Evolutionary conservation across 2,888 invertebrate genomes (phyloP), one percentile per base, ranked within the genome.

Genomic region (Monopis laevigella): DNA sequence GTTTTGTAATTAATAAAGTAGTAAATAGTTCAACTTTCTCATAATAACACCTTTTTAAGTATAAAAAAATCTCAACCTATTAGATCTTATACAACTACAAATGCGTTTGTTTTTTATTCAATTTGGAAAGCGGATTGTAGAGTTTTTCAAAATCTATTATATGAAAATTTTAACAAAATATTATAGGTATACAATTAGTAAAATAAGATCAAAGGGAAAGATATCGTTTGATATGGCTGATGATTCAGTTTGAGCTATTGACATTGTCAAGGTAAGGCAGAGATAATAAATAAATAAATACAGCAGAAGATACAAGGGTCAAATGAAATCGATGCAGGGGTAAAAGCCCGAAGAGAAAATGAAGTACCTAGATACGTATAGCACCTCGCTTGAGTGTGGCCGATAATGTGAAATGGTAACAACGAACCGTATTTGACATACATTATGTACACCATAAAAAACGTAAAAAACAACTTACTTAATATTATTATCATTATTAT

Each of bases 401-500:
- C 59, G 56, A 61, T 59, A 67, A 58, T 62, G 65, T 62, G 70
- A 64, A 68, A 56, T 69, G 70, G 72, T 72, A 67, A 71, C 60
- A 74, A 74, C 69, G 65, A 74, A 74, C 68, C 62, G 59, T 64
- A 63, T 63, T 18, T 72, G 72, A 70, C 68, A n/a, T n/a, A n/a
- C n/a, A 64, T 75, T 46, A 73, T 77, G 71, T 77, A 77, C 73
- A 74, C 74, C 64, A 72, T 78, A 74, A 75, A 51, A 78, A 77
- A 80, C 77, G 81, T 81, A 78, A 78, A 80, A 82, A 81, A 82
- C 78, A 82, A 78, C 78, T 78, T 78, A 78, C 77, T 77, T 78
- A 74, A 73, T 74, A 78, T 80, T 77, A 80, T 78, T 75, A 78
- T 77, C 74, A 62, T 64, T 67, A 65, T 68, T 65, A 71, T n/a